Evolutionary conservation across 2,888 invertebrate species (phyloP).

Genomic region (Cheilosia soror): DNA sequence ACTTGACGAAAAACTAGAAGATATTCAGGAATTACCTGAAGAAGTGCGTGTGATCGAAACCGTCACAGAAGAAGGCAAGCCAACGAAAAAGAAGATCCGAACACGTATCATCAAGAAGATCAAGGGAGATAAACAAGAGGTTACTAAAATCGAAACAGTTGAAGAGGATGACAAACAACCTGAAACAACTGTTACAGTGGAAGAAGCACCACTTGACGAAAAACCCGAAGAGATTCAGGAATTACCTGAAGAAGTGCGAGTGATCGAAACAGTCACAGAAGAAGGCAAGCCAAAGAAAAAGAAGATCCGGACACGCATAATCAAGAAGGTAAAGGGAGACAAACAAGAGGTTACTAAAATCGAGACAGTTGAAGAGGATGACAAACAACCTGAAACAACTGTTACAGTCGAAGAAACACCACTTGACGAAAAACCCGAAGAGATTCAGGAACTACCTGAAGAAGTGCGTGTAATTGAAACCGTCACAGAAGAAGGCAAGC

Average conservation of each 20-base stretch:
- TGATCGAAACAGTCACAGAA: slow-evolving; percentile 77
- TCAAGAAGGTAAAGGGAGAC: slow-evolving; percentile 81
- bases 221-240: slow-evolving; percentile 77
- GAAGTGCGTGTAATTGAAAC: slow-evolving; percentile 65
- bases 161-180: slow-evolving; percentile 80
- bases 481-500: slow-evolving; percentile 76
- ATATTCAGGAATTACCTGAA: slow-evolving; percentile 81
- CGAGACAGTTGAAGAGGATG: slow-evolving; percentile 83
- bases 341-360: slow-evolving; percentile 81
- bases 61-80: slow-evolving; percentile 79
- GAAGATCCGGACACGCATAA: slow-evolving; percentile 76
- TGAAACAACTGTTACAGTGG: slow-evolving; percentile 78
- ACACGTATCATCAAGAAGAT: slow-evolving; percentile 80
- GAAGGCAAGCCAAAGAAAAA: slow-evolving; percentile 81
- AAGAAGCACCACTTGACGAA: slow-evolving; percentile 78
- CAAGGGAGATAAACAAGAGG: slow-evolving; percentile 77
- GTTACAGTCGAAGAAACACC: slow-evolving; percentile 67
- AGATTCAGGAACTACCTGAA: slow-evolving; percentile 77
- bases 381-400: slow-evolving; percentile 79
- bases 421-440: slow-evolving; percentile 60
- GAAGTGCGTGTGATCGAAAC: slow-evolving; percentile 67
- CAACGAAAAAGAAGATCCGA: slow-evolving; percentile 77
- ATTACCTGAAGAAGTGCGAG: slow-evolving; percentile 79
- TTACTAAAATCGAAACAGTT: slow-evolving; percentile 82
- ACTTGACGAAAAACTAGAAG: slow-evolving; percentile 77